Evolutionary conservation across 2,113 vertebrate species (phyloP), one percentile per base, ranked within the genome.

Genomic region (Gracilinanus agilis): DNA sequence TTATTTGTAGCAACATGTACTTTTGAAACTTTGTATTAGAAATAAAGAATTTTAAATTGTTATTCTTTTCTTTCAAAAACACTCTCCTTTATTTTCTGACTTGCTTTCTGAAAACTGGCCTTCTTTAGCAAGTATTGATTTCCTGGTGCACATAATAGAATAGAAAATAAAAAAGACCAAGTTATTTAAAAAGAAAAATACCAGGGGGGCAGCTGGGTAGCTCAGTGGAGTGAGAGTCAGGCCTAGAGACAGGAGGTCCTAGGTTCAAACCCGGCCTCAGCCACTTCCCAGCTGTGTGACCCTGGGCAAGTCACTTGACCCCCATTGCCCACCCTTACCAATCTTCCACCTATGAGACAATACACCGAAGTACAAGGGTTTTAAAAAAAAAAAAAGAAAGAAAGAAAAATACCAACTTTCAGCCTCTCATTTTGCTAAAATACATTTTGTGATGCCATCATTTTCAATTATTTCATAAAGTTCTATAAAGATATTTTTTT

Each of bases 351-450:
- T n/a, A n/a, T n/a, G n/a, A n/a, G n/a, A n/a, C n/a, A n/a, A n/a
- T n/a, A n/a, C n/a, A n/a, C n/a, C n/a, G n/a, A n/a, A n/a, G n/a
- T n/a, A n/a, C n/a, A n/a, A n/a, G n/a, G n/a, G n/a, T n/a, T n/a
- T n/a, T 92, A 55, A 58, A 95, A 95, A 94, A 90, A 89, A 91
- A 88, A 53, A 49, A 92, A 27, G 11, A 1, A 61, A 2, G 54
- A 94, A 27, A 90, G 89, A 92, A 53, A 83, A 83, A 83, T 40
- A 56, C 93, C 25, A 93, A 44, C 88, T 96, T 93, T 89, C 24
- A 89, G 27, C 8, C 93, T 3, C 9, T 94, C 96, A 95, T 96
- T 95, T 95, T 89, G 90, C 16, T 88, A 95, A 96, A 97, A 90
- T 25, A 44, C n/a, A 89, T 95, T 96, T 95, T 91, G 93, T 88